phyloP scores from a whole-genome alignment of 2,113 vertebrate species.

The Poicephalus gulielmi region DNA sequence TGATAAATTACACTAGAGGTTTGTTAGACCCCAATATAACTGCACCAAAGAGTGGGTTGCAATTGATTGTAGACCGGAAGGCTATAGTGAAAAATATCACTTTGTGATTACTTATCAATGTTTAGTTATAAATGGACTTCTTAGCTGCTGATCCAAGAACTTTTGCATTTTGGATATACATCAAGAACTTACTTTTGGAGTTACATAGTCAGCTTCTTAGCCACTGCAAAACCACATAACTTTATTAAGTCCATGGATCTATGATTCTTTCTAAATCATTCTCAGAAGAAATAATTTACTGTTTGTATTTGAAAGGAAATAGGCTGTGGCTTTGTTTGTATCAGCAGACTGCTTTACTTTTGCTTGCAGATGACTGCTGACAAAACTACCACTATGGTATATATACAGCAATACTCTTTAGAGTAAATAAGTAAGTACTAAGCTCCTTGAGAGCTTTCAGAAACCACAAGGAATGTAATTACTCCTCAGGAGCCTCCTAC shows the following conservation, averaged over 20 bases:
- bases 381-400: background rate
- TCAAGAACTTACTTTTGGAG: background rate
- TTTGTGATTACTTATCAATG: background rate
- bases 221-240: background rate
- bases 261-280: background rate
- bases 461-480: background rate
- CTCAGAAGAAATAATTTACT: background rate
- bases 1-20: background rate
- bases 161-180: background rate
- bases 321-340: background rate
- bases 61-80: background rate
- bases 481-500: background rate
- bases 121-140: background rate
- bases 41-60: background rate
- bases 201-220: background rate
- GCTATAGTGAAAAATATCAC: background rate
- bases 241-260: background rate
- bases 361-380: background rate
- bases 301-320: constrained; percentile 19
- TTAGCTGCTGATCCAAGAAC: background rate
- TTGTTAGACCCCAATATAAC: background rate
- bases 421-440: background rate
- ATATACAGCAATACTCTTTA: background rate
- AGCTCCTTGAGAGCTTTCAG: background rate
- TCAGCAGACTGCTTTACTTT: background rate